These are phyloP conservation scores for Carabus problematicus DNA, from an alignment of 2,888 invertebrate genomes.

Conservation along the genomic window DNA sequence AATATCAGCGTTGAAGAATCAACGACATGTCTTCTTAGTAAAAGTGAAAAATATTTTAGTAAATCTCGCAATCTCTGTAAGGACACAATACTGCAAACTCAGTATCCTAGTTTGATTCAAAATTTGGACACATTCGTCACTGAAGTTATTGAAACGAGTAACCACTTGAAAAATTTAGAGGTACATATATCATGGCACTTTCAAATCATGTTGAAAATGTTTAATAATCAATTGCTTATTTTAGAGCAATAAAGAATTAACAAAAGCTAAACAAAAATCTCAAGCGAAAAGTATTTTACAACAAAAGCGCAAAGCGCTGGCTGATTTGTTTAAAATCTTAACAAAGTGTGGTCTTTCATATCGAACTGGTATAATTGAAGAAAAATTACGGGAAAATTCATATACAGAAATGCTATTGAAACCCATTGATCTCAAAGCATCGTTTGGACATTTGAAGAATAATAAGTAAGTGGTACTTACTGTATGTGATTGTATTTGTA, in stretches of 20 bases:
- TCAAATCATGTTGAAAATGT: conserved; percentile 1
- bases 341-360: conserved; percentile 80
- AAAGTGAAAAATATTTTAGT: conserved; percentile 57
- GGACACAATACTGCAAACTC: conserved; percentile 64
- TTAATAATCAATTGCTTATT: conserved; percentile 37
- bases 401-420: conserved; percentile 70
- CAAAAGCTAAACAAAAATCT: conserved; percentile 77
- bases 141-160: conserved; percentile 71
- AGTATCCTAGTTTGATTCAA: conserved; percentile 69
- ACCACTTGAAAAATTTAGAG: conserved; percentile 71
- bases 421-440: conserved; percentile 74
- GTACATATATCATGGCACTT: conserved; percentile 57
- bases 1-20: conserved; percentile 12
- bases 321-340: conserved; percentile 85
- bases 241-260: conserved; percentile 65
- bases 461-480: conserved; percentile 31
- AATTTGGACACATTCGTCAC: conserved; percentile 72
- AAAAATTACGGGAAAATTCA: conserved; percentile 60
- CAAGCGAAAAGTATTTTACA: conserved; percentile 82
- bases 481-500: too few relatives aligned
- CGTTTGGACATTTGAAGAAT: conserved; percentile 63
- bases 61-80: conserved; percentile 72
- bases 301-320: conserved; percentile 83
- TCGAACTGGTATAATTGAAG: conserved; percentile 75
- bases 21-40: conserved; percentile 44